These are phyloP conservation scores for Platycnemis pennipes DNA, from an alignment of 2,888 invertebrate species.

Conservation along the genomic window DNA sequence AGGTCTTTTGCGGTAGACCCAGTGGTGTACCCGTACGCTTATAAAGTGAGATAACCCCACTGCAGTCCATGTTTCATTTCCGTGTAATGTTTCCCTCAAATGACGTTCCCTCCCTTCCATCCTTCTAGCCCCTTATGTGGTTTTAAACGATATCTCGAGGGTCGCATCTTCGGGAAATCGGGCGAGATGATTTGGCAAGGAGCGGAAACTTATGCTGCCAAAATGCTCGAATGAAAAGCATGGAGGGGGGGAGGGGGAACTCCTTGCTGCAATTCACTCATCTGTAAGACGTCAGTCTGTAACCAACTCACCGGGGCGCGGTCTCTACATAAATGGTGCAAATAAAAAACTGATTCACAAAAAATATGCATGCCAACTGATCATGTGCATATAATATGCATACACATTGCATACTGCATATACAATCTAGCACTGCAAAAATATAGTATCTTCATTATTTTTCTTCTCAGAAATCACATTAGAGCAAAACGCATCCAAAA, in stretches of 20 bases:
- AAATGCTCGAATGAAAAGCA: not conserved
- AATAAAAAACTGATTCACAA: not conserved
- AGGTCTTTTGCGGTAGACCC: not conserved
- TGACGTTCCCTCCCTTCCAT: not conserved
- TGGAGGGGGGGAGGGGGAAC: not conserved
- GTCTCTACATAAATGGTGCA: not conserved
- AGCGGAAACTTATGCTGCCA: slow-evolving; percentile 27
- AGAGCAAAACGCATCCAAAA: no score
- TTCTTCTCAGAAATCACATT: no score
- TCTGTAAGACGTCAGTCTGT: not conserved
- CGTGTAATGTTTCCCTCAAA: not conserved
- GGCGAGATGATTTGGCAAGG: slow-evolving; percentile 4
- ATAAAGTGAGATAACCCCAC: not conserved
- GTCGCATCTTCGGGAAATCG: slow-evolving; percentile 3
- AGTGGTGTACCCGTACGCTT: not conserved
- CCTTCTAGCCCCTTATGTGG: not conserved
- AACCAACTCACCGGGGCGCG: not conserved
- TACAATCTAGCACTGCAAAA: no score
- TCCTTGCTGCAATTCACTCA: not conserved
- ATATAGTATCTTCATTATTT: no score
- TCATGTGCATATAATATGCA: no score
- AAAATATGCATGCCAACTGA: no score
- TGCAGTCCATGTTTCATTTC: slow-evolving; percentile 12
- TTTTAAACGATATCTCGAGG: not conserved
- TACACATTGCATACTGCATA: no score